A percentile compares a stretch with the other conserved stretches of the same genome.
phyloP scores from a whole-genome alignment of 37 sponge, comb jelly and placozoan genomes.

The Ephydatia muelleri region DNA sequence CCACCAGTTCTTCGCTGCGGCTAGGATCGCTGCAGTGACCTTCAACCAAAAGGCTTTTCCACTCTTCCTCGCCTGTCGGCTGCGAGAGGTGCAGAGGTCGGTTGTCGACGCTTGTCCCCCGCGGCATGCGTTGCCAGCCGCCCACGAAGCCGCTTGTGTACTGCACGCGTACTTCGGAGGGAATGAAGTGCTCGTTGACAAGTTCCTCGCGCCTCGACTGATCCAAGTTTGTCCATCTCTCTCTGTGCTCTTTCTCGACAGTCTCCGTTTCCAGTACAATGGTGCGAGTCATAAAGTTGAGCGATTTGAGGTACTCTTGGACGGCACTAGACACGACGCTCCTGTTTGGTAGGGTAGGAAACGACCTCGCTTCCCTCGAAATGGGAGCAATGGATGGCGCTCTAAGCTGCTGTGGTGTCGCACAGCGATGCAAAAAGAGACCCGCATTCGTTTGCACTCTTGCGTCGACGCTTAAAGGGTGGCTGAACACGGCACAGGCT shows the following conservation, averaged over 20 bases:
- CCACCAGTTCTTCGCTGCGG: not conserved
- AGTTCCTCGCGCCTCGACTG: constrained; percentile 50
- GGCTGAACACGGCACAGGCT: not conserved
- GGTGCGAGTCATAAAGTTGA: constrained; percentile 63
- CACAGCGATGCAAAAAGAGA: not conserved
- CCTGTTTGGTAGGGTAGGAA: not conserved
- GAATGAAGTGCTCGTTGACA: constrained; percentile 73
- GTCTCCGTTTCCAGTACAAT: constrained; percentile 72
- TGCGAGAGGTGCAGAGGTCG: constrained; percentile 15
- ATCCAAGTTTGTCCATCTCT: constrained; percentile 54
- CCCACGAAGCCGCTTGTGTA: constrained; percentile 25
- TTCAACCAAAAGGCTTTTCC: not conserved
- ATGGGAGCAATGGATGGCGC: not conserved
- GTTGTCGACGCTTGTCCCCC: not conserved
- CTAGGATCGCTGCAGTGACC: not conserved
- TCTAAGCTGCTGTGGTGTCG: not conserved
- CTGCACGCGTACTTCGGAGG: constrained; percentile 29
- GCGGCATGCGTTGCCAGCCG: not conserved
- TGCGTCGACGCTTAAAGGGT: not conserved
- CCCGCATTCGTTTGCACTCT: not conserved
- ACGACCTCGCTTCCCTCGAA: not conserved
- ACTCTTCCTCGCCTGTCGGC: constrained; percentile 12
- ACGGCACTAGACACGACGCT: constrained; percentile 31
- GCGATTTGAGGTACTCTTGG: constrained; percentile 65
- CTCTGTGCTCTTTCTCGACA: constrained; percentile 54